These are phyloP conservation scores for Myodes glareolus DNA, from an alignment of 2,113 vertebrate genomes.

Conservation along the genomic window DNA sequence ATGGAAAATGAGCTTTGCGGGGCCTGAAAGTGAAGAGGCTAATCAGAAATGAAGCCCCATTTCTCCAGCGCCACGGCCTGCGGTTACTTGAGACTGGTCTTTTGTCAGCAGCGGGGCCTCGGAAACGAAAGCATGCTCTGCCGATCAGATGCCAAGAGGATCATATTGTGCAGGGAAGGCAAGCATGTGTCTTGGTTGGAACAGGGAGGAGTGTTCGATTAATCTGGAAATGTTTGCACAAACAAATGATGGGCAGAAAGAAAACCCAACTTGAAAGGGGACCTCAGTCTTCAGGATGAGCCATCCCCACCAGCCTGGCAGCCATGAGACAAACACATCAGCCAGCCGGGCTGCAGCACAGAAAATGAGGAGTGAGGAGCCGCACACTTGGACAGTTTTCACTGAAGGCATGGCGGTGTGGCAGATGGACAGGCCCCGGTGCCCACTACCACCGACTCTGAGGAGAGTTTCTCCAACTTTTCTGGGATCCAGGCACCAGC, in stretches of 20 bases:
- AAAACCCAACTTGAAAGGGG: constrained; percentile 70
- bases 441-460: not conserved
- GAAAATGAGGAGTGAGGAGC: constrained; percentile 55
- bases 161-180: constrained; percentile 67
- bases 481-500: not conserved
- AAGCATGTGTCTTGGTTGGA: constrained; percentile 76
- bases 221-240: constrained; percentile 77
- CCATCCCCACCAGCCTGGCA: constrained; percentile 47
- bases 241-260: constrained; percentile 76
- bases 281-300: constrained; percentile 44
- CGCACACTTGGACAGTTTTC: not conserved
- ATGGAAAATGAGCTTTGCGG: constrained; percentile 78
- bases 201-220: constrained; percentile 73
- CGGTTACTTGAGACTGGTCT: constrained; percentile 70
- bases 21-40: constrained; percentile 77
- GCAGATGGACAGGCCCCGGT: constrained; percentile 66
- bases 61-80: constrained; percentile 56
- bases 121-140: constrained; percentile 22
- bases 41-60: constrained; percentile 75
- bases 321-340: constrained; percentile 19
- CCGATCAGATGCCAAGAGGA: constrained; percentile 64
- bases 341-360: not conserved
- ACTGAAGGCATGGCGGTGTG: not conserved
- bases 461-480: not conserved
- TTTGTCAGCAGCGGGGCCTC: constrained; percentile 63